Conservation (phyloP, 2,888 invertebrate species). For the Phrixothrix hirtus region DNA sequence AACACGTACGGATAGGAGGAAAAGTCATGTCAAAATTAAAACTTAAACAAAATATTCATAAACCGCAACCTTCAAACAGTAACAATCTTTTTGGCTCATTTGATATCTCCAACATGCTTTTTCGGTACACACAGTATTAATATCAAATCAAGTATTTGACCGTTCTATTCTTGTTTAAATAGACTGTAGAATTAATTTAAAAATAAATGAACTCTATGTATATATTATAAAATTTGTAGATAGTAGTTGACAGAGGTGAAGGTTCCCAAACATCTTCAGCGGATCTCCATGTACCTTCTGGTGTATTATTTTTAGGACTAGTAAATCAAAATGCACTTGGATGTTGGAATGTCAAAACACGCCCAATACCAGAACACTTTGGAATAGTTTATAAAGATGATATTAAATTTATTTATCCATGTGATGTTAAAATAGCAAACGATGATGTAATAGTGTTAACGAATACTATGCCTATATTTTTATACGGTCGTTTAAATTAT, state of each 20-base stretch:
- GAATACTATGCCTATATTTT: slow-evolving; percentile 69
- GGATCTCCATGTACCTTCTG: slow-evolving; percentile 63
- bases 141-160: too few species aligned
- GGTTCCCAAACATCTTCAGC: slow-evolving; percentile 72
- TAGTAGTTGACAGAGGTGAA: slow-evolving; percentile 68
- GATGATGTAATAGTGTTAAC: slow-evolving; percentile 69
- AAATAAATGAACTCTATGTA: background rate
- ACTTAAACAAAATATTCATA: too few species aligned
- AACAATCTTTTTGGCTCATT: too few species aligned
- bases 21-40: too few species aligned
- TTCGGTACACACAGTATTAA: too few species aligned
- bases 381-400: slow-evolving; percentile 64
- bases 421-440: slow-evolving; percentile 66
- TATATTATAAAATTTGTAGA: slow-evolving; percentile 43
- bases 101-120: too few species aligned
- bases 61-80: too few species aligned
- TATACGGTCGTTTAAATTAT: slow-evolving; percentile 65
- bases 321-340: slow-evolving; percentile 72
- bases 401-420: slow-evolving; percentile 70
- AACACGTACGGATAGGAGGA: too few species aligned
- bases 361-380: slow-evolving; percentile 54
- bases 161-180: too few species aligned
- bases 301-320: slow-evolving; percentile 70
- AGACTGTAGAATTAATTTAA: too few species aligned
- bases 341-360: slow-evolving; percentile 70